Evolutionary conservation across 2,888 invertebrate genomes (phyloP).

Genomic region (Heliconius erato): DNA sequence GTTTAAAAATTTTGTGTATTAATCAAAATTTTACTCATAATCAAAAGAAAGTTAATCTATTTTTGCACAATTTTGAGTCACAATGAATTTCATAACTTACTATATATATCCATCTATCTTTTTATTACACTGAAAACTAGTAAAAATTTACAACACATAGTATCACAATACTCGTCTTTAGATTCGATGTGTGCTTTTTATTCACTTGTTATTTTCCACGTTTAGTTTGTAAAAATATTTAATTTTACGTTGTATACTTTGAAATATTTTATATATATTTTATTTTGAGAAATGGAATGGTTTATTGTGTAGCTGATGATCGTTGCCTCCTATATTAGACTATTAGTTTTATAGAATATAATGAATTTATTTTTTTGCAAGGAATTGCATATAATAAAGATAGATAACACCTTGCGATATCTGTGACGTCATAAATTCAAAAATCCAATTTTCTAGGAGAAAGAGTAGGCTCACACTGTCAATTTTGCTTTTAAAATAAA

Average conservation of each 20-base stretch:
- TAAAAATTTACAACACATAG: background rate
- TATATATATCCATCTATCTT: background rate
- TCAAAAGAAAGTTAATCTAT: background rate
- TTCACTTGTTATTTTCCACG: slow-evolving; percentile 62
- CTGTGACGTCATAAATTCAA: background rate
- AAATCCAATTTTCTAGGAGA: background rate
- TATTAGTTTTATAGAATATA: background rate
- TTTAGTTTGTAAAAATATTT: slow-evolving; percentile 32
- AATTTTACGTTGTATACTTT: slow-evolving; percentile 38
- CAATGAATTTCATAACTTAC: background rate
- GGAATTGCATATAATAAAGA: background rate
- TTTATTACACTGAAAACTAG: background rate
- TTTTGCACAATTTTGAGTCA: background rate
- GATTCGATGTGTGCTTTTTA: slow-evolving; percentile 54
- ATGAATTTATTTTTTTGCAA: background rate
- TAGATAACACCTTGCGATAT: background rate
- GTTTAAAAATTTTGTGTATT: no score
- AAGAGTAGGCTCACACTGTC: background rate
- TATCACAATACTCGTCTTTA: slow-evolving; percentile 14
- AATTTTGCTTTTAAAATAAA: background rate
- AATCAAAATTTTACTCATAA: background rate
- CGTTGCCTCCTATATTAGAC: background rate
- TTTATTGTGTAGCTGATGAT: background rate
- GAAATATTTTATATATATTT: slow-evolving; percentile 22
- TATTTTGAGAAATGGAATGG: slow-evolving; percentile 26